Percentiles rank a stretch among this genome's conserved stretches.
Conservation (phyloP, 2,113 vertebrate species). For the Dinomys branickii region DNA sequence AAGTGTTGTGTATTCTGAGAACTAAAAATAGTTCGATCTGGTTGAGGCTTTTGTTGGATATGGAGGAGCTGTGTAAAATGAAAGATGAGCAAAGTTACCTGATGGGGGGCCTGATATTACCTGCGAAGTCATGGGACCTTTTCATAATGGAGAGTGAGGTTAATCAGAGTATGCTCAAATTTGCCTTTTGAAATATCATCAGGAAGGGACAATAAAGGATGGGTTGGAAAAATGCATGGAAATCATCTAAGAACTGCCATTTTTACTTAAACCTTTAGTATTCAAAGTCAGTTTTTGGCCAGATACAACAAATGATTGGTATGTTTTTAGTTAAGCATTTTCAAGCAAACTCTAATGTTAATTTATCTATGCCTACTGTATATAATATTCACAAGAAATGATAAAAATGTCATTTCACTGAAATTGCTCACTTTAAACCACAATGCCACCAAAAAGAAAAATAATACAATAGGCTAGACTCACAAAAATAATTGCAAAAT, state of each 20-base stretch:
- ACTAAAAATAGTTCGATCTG: not conserved
- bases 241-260: not conserved
- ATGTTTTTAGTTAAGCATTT: not conserved
- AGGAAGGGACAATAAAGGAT: not conserved
- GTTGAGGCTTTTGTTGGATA: not conserved
- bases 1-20: not conserved
- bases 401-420: conserved; percentile 14
- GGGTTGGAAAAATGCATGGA: not conserved
- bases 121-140: not conserved
- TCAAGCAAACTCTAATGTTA: not conserved
- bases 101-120: not conserved
- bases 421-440: conserved; percentile 28
- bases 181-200: not conserved
- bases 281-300: not conserved
- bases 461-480: not conserved
- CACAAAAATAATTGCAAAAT: conserved; percentile 33
- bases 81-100: not conserved
- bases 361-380: conserved; percentile 10
- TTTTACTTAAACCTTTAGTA: not conserved
- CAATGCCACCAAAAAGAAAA: not conserved
- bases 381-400: conserved; percentile 11
- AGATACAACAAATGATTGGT: not conserved
- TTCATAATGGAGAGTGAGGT: not conserved
- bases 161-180: not conserved
- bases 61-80: not conserved